These are phyloP conservation scores for Uria lomvia DNA, from an alignment of 2,113 vertebrate species.

Conservation along the genomic window DNA sequence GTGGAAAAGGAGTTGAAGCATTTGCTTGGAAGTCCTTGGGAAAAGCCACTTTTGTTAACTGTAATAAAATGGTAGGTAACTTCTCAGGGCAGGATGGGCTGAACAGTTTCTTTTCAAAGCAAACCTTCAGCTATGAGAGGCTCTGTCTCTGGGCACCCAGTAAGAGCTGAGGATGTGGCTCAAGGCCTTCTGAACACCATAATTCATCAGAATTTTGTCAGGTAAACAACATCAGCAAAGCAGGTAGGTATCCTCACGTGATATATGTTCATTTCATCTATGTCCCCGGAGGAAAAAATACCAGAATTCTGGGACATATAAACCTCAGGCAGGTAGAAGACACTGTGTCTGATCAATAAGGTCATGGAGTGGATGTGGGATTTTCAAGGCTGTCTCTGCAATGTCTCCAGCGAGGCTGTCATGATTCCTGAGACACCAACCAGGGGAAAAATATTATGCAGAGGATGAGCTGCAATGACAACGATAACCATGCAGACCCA, in stretches of 20 bases:
- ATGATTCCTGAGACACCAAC: not conserved
- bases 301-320: not conserved
- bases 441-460: not conserved
- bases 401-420: not conserved
- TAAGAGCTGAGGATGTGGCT: not conserved
- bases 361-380: not conserved
- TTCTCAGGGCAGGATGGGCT: not conserved
- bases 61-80: not conserved
- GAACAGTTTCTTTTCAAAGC: not conserved
- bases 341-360: not conserved
- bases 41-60: not conserved
- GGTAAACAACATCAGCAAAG: not conserved
- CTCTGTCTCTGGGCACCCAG: not conserved
- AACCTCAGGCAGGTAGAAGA: not conserved
- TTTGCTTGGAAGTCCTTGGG: not conserved
- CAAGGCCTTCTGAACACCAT: not conserved
- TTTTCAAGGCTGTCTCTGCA: not conserved
- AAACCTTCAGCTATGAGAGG: not conserved
- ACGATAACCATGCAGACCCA: not conserved
- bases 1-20: not conserved
- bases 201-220: not conserved
- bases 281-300: not conserved
- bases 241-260: not conserved
- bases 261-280: not conserved
- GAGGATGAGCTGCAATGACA: not conserved